phyloP scores from a whole-genome alignment of 1,140 invertebrate genomes.

The Arctopsyche grandis region DNA sequence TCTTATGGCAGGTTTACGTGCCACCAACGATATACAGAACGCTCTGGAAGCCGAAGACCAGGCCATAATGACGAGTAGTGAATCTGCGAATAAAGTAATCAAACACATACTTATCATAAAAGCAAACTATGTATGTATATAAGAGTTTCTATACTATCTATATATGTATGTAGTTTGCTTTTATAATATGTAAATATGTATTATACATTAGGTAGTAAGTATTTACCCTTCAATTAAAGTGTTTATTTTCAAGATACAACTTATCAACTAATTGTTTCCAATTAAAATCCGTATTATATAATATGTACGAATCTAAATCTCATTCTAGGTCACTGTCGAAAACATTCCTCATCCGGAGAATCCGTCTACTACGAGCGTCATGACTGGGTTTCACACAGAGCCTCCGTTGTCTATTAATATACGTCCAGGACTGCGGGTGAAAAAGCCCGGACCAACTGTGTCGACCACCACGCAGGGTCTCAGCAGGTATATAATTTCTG shows the following conservation, averaged over 20 bases:
- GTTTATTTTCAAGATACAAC: no score
- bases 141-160: neutral
- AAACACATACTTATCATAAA: neutral
- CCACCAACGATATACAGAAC: conserved; percentile 79
- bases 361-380: neutral
- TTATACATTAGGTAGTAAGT: neutral
- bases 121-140: conserved; percentile 2
- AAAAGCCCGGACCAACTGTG: conserved; percentile 35
- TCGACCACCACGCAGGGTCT: conserved; percentile 33
- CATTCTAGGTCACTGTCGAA: conserved; percentile 20
- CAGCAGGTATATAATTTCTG: conserved; percentile 38
- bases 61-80: conserved; percentile 20
- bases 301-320: no score
- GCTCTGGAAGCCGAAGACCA: conserved; percentile 45
- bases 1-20: conserved; percentile 87
- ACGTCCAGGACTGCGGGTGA: conserved; percentile 39
- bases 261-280: no score
- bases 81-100: conserved; percentile 45
- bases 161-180: neutral
- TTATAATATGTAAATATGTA: no score
- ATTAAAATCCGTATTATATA: no score
- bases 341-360: conserved; percentile 38
- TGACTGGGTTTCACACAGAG: conserved; percentile 26
- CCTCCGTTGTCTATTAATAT: conserved; percentile 16
- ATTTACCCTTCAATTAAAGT: no score